Evolutionary conservation across 2,797 vertebrate genomes (phyloP), one percentile per base, ranked within the genome.

Genomic region (Chaetophractus vellerosus): DNA sequence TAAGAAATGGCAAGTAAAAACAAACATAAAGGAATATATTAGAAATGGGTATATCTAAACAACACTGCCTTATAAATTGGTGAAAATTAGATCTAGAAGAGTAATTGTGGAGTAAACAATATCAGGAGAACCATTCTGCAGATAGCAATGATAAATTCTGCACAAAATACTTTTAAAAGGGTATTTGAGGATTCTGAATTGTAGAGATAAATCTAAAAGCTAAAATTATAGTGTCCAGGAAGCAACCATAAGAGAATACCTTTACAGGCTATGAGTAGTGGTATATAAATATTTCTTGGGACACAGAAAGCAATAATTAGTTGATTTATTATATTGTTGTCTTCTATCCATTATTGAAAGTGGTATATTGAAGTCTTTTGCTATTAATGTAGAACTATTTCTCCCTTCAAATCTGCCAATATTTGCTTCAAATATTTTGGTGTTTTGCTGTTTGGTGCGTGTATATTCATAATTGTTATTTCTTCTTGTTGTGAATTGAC

Each of bases 1-100:
- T 57, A 83, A 90, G 59, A 83, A 88, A 96, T 19, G 38, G 11
- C 1, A 71, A 72, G 50, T 11, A 94, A 82, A 95, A 89, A 59
- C 2, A 52, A 88, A 69, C 33, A 59, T 80, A 90, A 61, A 64
- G 7, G 31, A 50, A 72, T 64, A 68, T 19, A 64, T 88, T 84
- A 69, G n/a, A 75, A 93, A 64, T 48, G 23, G 45, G 38, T 57
- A 66, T 69, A 79, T 88, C 48, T 93, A 78, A 89, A 76, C 63
- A 96, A 84, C 7, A 74, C 6, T 87, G 6, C 28, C 64, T 3
- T 85, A 68, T 88, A 74, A 74, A 95, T 90, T 74, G 48, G 61
- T 75, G 83, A 74, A 71, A 90, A 61, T 55, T 74, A 82, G 26
- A 41, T 85, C 28, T 55, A 55, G 55, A 55, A 19, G 55, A 19